phyloP scores from a whole-genome alignment of 1,140 invertebrate genomes.

The Papilio dardanus region DNA sequence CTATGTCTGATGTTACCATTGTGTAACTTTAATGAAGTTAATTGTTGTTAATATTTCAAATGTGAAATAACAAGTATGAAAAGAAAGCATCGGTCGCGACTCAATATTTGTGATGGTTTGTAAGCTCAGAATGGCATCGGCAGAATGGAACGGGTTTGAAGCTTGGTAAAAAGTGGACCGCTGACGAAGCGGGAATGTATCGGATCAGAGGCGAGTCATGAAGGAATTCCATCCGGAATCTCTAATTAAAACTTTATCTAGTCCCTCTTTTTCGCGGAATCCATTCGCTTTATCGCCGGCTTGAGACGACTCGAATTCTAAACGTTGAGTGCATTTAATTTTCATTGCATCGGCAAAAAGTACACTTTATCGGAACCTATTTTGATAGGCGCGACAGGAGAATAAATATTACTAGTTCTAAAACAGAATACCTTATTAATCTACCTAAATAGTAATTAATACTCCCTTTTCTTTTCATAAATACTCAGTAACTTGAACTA shows the following conservation, averaged over 20 bases:
- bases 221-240: constrained; percentile 75
- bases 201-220: constrained; percentile 59
- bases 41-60: not conserved
- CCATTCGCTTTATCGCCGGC: constrained; percentile 42
- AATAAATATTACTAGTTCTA: not conserved
- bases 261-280: constrained; percentile 58
- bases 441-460: not conserved
- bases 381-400: not conserved
- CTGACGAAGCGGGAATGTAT: constrained; percentile 73
- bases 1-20: not conserved
- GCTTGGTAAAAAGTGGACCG: constrained; percentile 69
- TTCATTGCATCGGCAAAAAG: not conserved
- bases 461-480: not conserved
- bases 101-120: constrained; percentile 23
- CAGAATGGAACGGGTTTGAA: constrained; percentile 66
- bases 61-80: constrained; percentile 42
- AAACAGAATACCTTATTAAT: not conserved
- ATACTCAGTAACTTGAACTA: not conserved
- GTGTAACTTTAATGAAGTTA: not conserved
- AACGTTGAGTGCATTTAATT: constrained; percentile 7
- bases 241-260: constrained; percentile 81
- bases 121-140: constrained; percentile 44
- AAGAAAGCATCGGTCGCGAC: constrained; percentile 52
- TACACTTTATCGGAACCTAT: not conserved
- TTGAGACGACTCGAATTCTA: constrained; percentile 33